Evolutionary conservation across 2,888 invertebrate species (phyloP), one percentile per base, ranked within the genome.

Genomic region (Tricholauxania praeusta): DNA sequence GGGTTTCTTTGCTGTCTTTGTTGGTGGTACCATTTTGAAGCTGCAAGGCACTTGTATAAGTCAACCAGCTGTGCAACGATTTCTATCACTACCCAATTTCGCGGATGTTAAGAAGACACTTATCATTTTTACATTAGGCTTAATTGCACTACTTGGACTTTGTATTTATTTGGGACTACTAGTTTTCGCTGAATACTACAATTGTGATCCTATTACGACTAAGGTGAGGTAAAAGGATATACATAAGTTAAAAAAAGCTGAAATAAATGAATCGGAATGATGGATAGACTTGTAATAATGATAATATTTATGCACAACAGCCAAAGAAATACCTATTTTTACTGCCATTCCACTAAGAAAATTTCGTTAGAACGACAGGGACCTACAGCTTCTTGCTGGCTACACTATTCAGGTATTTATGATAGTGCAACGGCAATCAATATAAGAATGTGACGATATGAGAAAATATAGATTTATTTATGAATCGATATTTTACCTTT

Each of bases 61-160:
- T 84, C 96, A 96, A 85, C 91, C 92, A 12, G 94, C 95, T 92
- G 91, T 96, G 1, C 96, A 96, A 81, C 89, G 96, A 74, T 94
- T 94, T 79, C 88, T 96, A 53, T 90, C 94, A 0, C 86, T 95
- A 52, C 93, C 94, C 0, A 91, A 89, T 1, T 82, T 94, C 39
- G 88, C 88, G 72, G 90, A 91, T 10, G 94, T 94, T 0, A 91
- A 90, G 86, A 90, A 92, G 85, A 90, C 93, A 4, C 89, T 93
- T 17, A 89, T 91, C 84, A 81, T 90, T 15, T 93, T 93, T 78
- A 89, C 91, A 65, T 80, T 91, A 32, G 93, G 93, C 7, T 89
- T 92, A 78, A 87, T 91, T 14, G 78, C 89, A 12, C 83, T 94
- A 1, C 88, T 92, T 64, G 86, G 89, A 39, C 89, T 92, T 78